Conservation (phyloP, 2,888 invertebrate genomes). For the Athetis lepigone region DNA sequence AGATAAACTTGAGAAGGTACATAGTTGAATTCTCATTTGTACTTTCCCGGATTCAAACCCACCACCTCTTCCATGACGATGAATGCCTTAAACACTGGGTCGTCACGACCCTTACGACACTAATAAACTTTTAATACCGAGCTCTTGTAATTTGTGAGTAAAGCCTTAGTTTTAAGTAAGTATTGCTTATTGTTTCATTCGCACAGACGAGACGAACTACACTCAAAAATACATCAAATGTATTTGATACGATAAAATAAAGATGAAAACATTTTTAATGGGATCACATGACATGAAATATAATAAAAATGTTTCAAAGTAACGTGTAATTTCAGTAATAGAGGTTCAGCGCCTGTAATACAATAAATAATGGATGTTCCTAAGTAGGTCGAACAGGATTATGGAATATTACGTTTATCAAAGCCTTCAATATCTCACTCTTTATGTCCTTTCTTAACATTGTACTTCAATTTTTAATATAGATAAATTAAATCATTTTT, state of each 20-base stretch:
- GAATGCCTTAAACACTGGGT: too few relatives aligned
- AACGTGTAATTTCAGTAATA: slow-evolving; percentile 32
- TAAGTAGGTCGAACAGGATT: slow-evolving; percentile 1
- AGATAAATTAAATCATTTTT: too few relatives aligned
- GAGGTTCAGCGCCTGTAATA: slow-evolving; percentile 19
- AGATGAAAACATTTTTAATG: slow-evolving; percentile 38
- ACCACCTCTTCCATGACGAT: too few relatives aligned
- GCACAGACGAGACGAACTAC: slow-evolving; percentile 3
- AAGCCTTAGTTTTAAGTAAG: not conserved
- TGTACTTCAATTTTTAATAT: too few relatives aligned
- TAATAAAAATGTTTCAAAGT: slow-evolving; percentile 30
- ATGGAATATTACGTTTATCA: slow-evolving; percentile 5
- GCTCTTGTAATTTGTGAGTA: slow-evolving; percentile 19
- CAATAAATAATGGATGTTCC: slow-evolving; percentile 29
- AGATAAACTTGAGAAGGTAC: too few relatives aligned
- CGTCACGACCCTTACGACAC: not conserved
- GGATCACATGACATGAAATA: slow-evolving; percentile 21
- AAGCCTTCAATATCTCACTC: too few relatives aligned
- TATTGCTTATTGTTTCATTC: slow-evolving; percentile 4
- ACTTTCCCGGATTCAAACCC: too few relatives aligned
- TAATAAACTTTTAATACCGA: not conserved
- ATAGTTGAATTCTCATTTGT: too few relatives aligned
- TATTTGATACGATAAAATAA: slow-evolving; percentile 28
- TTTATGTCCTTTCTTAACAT: too few relatives aligned
- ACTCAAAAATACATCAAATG: slow-evolving; percentile 20